Conservation (phyloP, 2,888 invertebrate species). For the Caenorhabditis macrosperma region DNA sequence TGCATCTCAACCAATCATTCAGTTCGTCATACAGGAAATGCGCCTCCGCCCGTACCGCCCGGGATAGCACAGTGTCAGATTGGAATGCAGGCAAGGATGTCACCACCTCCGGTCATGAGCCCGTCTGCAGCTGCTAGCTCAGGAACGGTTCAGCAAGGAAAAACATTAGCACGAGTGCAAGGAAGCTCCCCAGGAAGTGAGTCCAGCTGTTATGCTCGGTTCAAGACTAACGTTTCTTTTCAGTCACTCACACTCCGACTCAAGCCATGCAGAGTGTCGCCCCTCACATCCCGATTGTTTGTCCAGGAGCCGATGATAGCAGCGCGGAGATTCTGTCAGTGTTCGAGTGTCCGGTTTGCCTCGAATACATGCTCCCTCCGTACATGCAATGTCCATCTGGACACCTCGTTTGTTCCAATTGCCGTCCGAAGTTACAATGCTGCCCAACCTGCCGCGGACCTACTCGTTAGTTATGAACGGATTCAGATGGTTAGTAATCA, state of each 20-base stretch:
- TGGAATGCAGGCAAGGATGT: constrained; percentile 26
- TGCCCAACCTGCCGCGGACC: constrained; percentile 99
- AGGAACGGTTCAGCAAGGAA: constrained; percentile 59
- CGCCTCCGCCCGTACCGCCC: constrained; percentile 24
- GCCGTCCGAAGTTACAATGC: constrained; percentile 95
- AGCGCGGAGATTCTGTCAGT: constrained; percentile 73
- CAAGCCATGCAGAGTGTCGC: constrained; percentile 54
- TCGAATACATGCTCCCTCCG: constrained; percentile 98
- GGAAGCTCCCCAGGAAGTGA: constrained; percentile 58
- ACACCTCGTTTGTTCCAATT: constrained; percentile 97
- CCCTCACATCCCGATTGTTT: constrained; percentile 62
- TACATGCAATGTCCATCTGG: constrained; percentile 93
- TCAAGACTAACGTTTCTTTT: neutral
- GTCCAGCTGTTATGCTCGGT: neutral
- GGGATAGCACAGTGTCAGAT: constrained; percentile 41
- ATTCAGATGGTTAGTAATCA: too few relatives aligned
- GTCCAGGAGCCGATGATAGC: constrained; percentile 59
- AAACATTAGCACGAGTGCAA: constrained; percentile 65
- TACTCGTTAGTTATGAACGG: constrained; percentile 84
- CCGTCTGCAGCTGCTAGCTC: constrained; percentile 13
- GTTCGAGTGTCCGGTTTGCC: constrained; percentile 88
- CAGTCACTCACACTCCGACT: constrained; percentile 17
- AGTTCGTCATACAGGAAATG: constrained; percentile 25
- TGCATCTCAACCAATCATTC: neutral
- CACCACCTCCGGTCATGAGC: constrained; percentile 30